Base-by-base conservation (phyloP, 2,888 invertebrate genomes). In the Athalia circularis region DNA sequence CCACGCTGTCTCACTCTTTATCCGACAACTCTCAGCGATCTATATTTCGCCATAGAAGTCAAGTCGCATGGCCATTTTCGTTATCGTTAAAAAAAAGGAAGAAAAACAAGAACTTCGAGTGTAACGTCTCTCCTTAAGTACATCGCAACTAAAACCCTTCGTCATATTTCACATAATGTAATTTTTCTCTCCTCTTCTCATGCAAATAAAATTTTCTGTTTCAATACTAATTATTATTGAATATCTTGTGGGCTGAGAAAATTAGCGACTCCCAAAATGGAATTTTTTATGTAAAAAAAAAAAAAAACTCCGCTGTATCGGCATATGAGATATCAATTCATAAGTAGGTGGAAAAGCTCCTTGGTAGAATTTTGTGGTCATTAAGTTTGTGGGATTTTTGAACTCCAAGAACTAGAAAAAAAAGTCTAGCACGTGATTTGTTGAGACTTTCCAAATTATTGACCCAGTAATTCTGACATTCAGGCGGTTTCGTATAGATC, bases 11-110 rank as follows among this genome's bases (percentile, higher is more conserved):
- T 72, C 72, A 72, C 72, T 72, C 75, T 75, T 64, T 29, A 29
- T 75, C 75, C 75, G 64, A 62, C 75, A 75, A 75, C 50, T 75
- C 75, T 75, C 50, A 75, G 50, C 75, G 75, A 75, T 75, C 75
- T 62, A 75, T 75, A 75, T 75, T 50, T 62, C 75, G 59, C 62
- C 62, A 64, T 64, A 8, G 54, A 57, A 75, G 62, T 75, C 75
- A 64, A 62, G 75, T 75, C 75, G 64, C 48, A 75, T 75, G 50
- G 61, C 75, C 75, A 75, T 75, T 75, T 75, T 75, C 50, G 29
- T 29, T 29, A 29, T 29, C 29, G 61, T 7, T 11, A 59, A 72
- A 59, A 59, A 13, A 72, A 57, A 29, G 29, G 29, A 2, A 52
- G 52, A 62, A 13, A 0, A 7, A 62, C 8, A 13, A 11, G 29